phyloP scores from a whole-genome alignment of 2,113 vertebrate genomes.

The Malurus elegans region DNA sequence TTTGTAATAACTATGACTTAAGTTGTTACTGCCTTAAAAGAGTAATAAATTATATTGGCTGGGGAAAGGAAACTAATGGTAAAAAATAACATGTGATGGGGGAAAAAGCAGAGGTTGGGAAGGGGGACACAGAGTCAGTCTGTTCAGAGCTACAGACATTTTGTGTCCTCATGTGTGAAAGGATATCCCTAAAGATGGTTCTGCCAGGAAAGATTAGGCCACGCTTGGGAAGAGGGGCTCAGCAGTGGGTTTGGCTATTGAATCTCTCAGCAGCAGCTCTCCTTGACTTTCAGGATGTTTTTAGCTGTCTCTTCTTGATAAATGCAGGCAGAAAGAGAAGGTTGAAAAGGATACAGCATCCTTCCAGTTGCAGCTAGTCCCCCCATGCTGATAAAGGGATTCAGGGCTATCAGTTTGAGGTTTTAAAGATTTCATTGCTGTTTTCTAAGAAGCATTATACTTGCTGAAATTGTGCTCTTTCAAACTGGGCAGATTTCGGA shows the following conservation, averaged over 20 bases:
- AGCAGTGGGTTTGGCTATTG: background rate
- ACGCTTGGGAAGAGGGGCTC: background rate
- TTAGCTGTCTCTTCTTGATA: background rate
- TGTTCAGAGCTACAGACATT: background rate
- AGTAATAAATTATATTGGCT: background rate
- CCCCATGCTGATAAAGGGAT: background rate
- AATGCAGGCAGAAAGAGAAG: background rate
- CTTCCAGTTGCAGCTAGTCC: background rate
- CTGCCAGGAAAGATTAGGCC: constrained; percentile 24
- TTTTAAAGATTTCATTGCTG: background rate
- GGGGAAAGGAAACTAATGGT: background rate
- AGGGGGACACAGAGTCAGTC: background rate
- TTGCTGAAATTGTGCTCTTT: background rate
- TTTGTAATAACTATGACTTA: background rate
- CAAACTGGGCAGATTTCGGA: accelerated
- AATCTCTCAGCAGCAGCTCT: background rate
- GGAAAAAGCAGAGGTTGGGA: background rate
- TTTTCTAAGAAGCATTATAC: background rate
- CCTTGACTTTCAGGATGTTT: background rate
- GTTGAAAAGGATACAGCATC: background rate
- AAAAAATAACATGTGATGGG: background rate
- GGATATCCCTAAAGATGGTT: background rate
- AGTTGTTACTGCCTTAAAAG: background rate
- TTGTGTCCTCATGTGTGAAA: constrained; percentile 5
- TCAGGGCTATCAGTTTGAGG: background rate